phyloP scores from a whole-genome alignment of 2,113 vertebrate genomes.

The Turnix velox region DNA sequence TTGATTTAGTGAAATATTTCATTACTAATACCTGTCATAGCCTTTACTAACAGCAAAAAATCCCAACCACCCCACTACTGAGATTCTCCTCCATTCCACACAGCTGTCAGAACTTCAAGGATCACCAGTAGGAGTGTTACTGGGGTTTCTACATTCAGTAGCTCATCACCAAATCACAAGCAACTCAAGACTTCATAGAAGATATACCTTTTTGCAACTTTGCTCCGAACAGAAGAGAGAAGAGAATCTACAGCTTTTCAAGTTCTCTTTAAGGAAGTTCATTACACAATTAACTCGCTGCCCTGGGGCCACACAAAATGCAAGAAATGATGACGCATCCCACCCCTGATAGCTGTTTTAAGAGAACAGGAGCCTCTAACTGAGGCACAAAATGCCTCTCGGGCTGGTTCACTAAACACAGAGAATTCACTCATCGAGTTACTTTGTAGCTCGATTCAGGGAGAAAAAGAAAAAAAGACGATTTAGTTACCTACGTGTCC shows the following conservation, averaged over 20 bases:
- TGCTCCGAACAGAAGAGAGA: neutral
- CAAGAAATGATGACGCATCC: no score
- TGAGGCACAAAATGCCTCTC: neutral
- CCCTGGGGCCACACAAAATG: rapidly evolving
- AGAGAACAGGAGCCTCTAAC: neutral
- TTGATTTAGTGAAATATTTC: neutral
- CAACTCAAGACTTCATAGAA: neutral
- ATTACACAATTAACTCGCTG: neutral
- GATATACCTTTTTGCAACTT: rapidly evolving
- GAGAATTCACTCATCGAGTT: neutral
- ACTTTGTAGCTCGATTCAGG: no score
- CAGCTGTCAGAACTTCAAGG: neutral
- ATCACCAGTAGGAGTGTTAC: neutral
- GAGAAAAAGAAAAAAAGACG: rapidly evolving
- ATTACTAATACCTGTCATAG: neutral
- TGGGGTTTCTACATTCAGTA: neutral
- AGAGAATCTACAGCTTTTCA: neutral
- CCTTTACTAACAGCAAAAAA: neutral
- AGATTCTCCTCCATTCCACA: neutral
- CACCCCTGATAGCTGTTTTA: rapidly evolving
- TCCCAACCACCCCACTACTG: no score
- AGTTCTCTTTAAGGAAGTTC: neutral
- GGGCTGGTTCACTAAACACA: neutral
- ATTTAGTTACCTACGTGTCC: rapidly evolving
- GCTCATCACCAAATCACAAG: neutral